Conservation (phyloP, 2,888 invertebrate species). For the Apamea sordens region DNA sequence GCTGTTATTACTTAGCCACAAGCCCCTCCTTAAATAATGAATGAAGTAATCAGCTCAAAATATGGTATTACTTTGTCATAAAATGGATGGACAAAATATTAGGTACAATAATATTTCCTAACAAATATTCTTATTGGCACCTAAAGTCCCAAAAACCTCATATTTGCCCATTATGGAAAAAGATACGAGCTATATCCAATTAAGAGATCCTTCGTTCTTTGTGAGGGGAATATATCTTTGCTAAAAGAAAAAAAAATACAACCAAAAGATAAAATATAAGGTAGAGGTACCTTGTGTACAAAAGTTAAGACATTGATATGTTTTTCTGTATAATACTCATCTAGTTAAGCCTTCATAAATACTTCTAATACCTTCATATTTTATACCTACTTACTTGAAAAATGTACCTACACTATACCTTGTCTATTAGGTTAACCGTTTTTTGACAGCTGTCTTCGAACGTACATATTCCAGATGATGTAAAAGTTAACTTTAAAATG, state of each 20-base stretch:
- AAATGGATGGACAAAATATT: not conserved
- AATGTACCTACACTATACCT: no score
- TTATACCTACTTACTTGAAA: no score
- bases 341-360: no score
- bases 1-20: no score
- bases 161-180: slow-evolving; percentile 33
- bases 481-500: no score
- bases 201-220: slow-evolving; percentile 35
- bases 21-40: not conserved
- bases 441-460: no score
- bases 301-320: not conserved
- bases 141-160: slow-evolving; percentile 8
- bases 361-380: no score
- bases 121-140: not conserved
- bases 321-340: not conserved
- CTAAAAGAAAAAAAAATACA: slow-evolving; percentile 35
- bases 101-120: not conserved
- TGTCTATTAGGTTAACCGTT: no score
- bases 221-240: slow-evolving; percentile 14
- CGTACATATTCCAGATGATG: no score
- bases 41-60: not conserved
- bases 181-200: slow-evolving; percentile 44
- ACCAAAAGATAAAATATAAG: slow-evolving; percentile 17
- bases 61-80: not conserved
- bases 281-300: not conserved